phyloP scores from a whole-genome alignment of 2,113 vertebrate species.

The Caranx ignobilis region DNA sequence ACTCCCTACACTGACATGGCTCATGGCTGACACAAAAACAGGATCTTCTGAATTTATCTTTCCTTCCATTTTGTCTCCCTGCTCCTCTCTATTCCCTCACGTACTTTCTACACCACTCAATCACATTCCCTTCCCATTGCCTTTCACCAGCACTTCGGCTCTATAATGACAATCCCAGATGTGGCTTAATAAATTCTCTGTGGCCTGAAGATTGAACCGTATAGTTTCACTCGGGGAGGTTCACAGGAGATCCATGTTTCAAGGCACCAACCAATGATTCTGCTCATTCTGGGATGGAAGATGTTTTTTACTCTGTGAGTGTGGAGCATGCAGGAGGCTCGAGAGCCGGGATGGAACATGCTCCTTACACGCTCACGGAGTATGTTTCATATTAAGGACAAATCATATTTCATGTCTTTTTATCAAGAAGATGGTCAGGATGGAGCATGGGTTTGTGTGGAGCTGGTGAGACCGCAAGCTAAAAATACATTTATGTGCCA shows the following conservation, averaged over 20 bases:
- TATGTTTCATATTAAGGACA: constrained; percentile 77
- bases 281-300: constrained; percentile 39
- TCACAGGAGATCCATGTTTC: constrained; percentile 66
- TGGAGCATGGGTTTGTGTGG: constrained; percentile 31
- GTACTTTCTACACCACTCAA: constrained; percentile 40
- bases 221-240: constrained; percentile 60
- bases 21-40: constrained; percentile 35
- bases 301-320: constrained; percentile 62
- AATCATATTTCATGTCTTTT: constrained; percentile 81
- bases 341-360: constrained; percentile 12
- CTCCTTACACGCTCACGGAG: constrained; percentile 31
- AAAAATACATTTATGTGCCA: constrained; percentile 76
- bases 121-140: constrained; percentile 47
- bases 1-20: background rate
- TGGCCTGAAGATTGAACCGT: constrained; percentile 68
- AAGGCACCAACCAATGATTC: constrained; percentile 52
- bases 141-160: constrained; percentile 25
- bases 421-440: constrained; percentile 77
- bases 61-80: constrained; percentile 30
- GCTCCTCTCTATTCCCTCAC: constrained; percentile 34
- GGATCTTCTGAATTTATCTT: constrained; percentile 37
- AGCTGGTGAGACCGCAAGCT: constrained; percentile 61
- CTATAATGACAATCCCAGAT: constrained; percentile 77
- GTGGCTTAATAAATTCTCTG: constrained; percentile 75
- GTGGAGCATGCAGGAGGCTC: constrained; percentile 29